Conservation (phyloP, 2,113 vertebrate genomes). For the Forbesichthys agassizii region DNA sequence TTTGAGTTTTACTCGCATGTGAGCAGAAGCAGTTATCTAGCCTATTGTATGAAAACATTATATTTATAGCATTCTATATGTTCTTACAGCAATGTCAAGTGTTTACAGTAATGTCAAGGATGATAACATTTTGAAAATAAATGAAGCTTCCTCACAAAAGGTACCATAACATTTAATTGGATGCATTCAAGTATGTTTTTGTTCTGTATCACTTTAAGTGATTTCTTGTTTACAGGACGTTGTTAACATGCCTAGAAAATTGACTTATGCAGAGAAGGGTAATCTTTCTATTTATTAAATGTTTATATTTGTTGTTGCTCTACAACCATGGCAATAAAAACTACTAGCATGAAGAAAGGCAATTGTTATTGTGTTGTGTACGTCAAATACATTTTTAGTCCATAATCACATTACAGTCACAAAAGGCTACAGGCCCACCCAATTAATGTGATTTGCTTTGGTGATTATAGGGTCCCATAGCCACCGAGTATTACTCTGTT, state of each 20-base stretch:
- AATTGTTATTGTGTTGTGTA: neutral
- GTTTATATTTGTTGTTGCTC: neutral
- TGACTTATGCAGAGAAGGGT: constrained; percentile 43
- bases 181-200: neutral
- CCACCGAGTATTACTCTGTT: neutral
- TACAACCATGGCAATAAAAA: neutral
- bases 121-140: neutral
- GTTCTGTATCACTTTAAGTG: too few species aligned
- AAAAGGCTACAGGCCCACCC: neutral
- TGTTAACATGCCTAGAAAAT: neutral
- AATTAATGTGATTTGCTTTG: neutral
- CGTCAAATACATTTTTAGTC: neutral
- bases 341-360: neutral
- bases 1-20: too few species aligned
- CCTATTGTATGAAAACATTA: neutral
- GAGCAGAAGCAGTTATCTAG: neutral
- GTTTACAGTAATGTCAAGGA: constrained; percentile 10
- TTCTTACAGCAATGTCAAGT: neutral
- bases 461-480: neutral
- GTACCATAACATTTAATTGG: constrained; percentile 8
- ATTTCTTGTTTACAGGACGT: constrained; percentile 10
- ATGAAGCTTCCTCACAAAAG: neutral
- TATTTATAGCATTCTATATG: rapidly evolving
- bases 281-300: neutral
- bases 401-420: too few species aligned